Conservation (phyloP, 2,797 vertebrate genomes). For the Onychomys torridus region DNA sequence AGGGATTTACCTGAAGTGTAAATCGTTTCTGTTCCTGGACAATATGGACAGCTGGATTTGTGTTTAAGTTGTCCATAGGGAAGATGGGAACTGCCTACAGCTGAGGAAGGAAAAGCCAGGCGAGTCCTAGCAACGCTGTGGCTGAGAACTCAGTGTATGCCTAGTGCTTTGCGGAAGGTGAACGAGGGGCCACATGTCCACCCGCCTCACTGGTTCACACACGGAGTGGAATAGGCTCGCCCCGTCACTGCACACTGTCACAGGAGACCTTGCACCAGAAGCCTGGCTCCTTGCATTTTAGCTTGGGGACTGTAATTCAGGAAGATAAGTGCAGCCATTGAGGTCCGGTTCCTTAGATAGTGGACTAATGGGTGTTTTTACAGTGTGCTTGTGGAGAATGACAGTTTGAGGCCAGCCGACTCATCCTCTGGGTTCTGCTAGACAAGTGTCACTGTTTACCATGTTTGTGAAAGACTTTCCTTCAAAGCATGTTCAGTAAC, state of each 20-base stretch:
- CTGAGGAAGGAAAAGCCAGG: not conserved
- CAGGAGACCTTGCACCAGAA: not conserved
- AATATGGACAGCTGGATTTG: accelerated
- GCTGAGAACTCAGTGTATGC: accelerated
- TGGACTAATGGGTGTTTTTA: not conserved
- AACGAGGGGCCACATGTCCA: accelerated
- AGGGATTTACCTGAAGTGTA: too few relatives aligned
- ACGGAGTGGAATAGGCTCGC: not conserved
- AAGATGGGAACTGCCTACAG: not conserved
- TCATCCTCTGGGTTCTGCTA: not conserved
- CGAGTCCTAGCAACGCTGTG: accelerated
- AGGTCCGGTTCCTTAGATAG: not conserved
- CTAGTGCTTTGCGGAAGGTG: too few relatives aligned
- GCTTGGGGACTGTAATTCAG: not conserved
- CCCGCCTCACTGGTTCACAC: too few relatives aligned
- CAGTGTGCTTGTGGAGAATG: not conserved
- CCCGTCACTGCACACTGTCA: not conserved
- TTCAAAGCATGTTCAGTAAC: not conserved
- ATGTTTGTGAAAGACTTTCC: not conserved
- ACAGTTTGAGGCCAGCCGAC: accelerated
- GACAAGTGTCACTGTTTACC: not conserved
- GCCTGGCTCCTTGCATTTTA: not conserved
- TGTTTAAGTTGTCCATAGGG: accelerated
- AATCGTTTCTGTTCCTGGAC: not conserved
- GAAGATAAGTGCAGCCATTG: not conserved